Base-by-base conservation (phyloP, 2,797 vertebrate genomes). In the Coregonus ussuriensis region DNA sequence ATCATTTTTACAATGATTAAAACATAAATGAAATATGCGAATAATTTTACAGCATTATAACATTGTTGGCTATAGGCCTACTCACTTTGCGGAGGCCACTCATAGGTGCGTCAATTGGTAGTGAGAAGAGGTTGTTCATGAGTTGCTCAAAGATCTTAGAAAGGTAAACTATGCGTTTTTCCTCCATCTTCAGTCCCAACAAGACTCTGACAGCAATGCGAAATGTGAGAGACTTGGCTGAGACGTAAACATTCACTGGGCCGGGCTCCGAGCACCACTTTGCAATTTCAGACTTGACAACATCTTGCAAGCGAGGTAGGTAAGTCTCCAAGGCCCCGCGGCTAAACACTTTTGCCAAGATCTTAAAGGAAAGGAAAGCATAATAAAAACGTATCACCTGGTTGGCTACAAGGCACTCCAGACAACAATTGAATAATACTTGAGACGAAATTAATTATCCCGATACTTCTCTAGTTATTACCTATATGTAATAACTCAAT, bases 121-220 rank as follows among this genome's bases (percentile, higher is more conserved):
- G 91, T 0, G 96, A 99, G 92, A 99, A 99, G 81, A 99, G 95
- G 87, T 99, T 99, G 89, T 96, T 96, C 93, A 98, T 96, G 72
- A 99, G 95, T 89, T 97, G 95, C 85, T 98, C 96, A 37, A 99
- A 99, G 86, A 92, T 96, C 72, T 91, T 86, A 16, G 96, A 94
- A 90, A 99, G 92, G 82, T 95, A 92, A 2, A 93, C 85, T 5
- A 96, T 93, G 18, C 93, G 93, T 25, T 92, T 93, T 86, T 99
- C 96, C 3, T 96, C 95, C 90, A 98, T 91, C 80, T 70, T 87
- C 81, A 99, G 95, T 7, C 97, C 97, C 81, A 99, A 92, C 71
- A 99, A 91, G 74, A 98, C 96, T 25, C n/a, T 88, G 67, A 96
- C 90, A 1, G 98, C 97, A 54, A 99, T 95, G 74, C 97, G 97